Base-by-base conservation (phyloP, 2,888 invertebrate genomes). In the Dryomyza anilis region DNA sequence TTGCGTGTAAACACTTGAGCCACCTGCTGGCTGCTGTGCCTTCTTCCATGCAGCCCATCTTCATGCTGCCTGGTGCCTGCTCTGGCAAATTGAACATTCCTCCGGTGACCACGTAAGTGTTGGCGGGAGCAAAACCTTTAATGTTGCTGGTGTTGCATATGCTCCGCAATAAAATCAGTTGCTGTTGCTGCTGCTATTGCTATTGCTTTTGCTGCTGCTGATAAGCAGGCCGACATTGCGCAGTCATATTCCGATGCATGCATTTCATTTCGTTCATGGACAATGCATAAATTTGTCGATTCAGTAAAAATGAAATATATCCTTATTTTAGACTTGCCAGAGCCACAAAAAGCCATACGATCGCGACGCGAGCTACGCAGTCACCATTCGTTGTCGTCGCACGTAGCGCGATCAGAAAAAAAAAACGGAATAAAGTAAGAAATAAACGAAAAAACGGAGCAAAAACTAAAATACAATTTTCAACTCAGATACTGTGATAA, bases 1-100 rank as follows among this genome's bases (percentile, higher is more conserved):
- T 82, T 78, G 83, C 81, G 81, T 82, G 83, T 82, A 82, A 82
- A 82, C 83, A 82, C 81, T 81, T 77, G 78, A 81, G 76, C 78
- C 81, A 79, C 81, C 81, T 80, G 81, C 81, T 82, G 81, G 72
- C 77, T 78, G 52, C 23, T 27, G 23, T n/a, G n/a, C n/a, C n/a
- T n/a, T n/a, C n/a, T n/a, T n/a, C n/a, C n/a, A n/a, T n/a, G n/a
- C n/a, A n/a, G 36, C 27, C 39, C 23, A n/a, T n/a, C 10, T 12
- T 25, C 27, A 3, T 36, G 19, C 16, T 14, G 7, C 16, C 21
- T n/a, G 45, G 14, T 19, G 12, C 21, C 10, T 50, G 48, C 23
- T 50, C 6, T 23, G 48, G 23, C 48, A 50, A n/a, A n/a, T n/a
- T n/a, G n/a, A n/a, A 8, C 58, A 12, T 23, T 21, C 19, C 46